phyloP scores from a whole-genome alignment of 2,797 vertebrate species.

The Phataginus tricuspis region DNA sequence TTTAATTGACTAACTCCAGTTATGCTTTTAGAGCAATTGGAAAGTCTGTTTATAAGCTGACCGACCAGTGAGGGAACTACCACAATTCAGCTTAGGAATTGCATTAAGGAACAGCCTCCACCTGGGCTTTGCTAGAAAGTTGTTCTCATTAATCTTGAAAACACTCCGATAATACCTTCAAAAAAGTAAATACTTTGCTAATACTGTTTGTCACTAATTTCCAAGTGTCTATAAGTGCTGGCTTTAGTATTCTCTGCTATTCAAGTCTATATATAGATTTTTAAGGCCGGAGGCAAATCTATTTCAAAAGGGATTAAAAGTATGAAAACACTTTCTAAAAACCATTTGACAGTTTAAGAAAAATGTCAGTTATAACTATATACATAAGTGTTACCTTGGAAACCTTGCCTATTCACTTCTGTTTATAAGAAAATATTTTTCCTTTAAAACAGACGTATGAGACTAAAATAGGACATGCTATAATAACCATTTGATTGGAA shows the following conservation, averaged over 20 bases:
- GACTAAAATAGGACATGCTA: neutral
- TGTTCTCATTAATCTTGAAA: neutral
- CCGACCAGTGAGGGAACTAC: neutral
- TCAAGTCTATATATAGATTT: neutral
- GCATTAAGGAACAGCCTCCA: neutral
- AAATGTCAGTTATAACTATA: neutral
- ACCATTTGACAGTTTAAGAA: slow-evolving; percentile 43
- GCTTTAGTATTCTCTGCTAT: neutral
- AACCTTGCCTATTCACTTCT: slow-evolving; percentile 24
- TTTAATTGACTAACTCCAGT: neutral
- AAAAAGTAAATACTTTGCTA: neutral
- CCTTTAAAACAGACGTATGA: neutral
- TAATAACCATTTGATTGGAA: neutral
- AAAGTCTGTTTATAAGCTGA: neutral
- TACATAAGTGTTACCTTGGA: slow-evolving; percentile 28
- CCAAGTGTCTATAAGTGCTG: neutral
- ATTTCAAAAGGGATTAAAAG: slow-evolving; percentile 55
- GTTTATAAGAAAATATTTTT: slow-evolving; percentile 35
- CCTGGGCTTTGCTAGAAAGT: neutral
- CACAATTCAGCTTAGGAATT: neutral
- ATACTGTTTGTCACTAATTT: neutral
- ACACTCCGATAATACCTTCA: neutral
- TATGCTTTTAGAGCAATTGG: neutral
- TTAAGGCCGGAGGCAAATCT: slow-evolving; percentile 31
- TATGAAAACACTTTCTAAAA: slow-evolving; percentile 46